Base-by-base conservation (phyloP, 2,888 invertebrate genomes). In the Aricia artaxerxes region DNA sequence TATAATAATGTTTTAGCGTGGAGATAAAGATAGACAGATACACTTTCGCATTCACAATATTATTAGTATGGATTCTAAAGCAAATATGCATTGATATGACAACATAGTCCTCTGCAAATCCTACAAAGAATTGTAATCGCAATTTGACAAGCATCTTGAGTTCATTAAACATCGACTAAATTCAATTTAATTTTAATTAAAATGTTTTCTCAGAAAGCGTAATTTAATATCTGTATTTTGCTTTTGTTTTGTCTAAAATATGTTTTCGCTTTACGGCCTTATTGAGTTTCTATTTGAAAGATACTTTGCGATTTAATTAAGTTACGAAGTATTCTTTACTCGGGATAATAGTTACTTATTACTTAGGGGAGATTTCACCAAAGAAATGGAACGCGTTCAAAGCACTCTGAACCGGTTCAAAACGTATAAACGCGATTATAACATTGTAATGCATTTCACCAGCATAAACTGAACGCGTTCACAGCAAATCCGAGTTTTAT, bases 221-320 rank as follows among this genome's bases (percentile, higher is more conserved):
- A 53, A 31, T 49, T 24, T 24, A 24, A 49, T 73, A 73, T 73
- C 40, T 35, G 4, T 24, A 24, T 24, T 24, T 75, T 49, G 53
- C 49, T 75, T 49, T 24, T 31, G 24, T 75, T 44, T 49, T 31
- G 75, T 35, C 53, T 75, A 6, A 75, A 75, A 75, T 72, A n/a
- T 73, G 73, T 40, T 38, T n/a, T 40, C 40, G 16, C 40, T 73
- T 40, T 38, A 73, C 38, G 73, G n/a, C 24, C 16, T 6, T 38
- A 73, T 73, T 40, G 73, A 40, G 40, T 73, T 73, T 40, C 73
- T 6, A 5, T 38, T 73, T 40, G 73, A 73, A 73, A n/a, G 64
- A 64, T 31, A 24, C 11, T 9, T 64, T 9, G 31, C 31, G 31
- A 64, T 64, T 64, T 64, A 64, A 64, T 64, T 64, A 64, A 31